Base-by-base conservation (phyloP, 2,888 invertebrate species). In the Venusia cambrica region DNA sequence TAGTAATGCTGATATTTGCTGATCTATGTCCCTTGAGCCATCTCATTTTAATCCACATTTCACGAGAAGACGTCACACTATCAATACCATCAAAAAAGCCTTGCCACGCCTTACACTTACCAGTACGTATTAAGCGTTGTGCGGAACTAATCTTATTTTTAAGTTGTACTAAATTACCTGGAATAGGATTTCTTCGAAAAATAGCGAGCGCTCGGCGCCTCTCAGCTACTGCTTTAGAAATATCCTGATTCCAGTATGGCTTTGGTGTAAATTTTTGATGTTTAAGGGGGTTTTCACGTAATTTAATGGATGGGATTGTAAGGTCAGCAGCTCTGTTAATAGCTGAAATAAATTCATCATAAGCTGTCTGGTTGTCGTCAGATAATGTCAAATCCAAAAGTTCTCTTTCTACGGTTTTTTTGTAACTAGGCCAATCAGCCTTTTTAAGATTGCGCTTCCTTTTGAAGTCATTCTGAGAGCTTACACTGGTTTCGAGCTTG, bases 1-100 rank as follows among this genome's bases (percentile, higher is more conserved):
- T 7, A 22, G 5, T 4, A 6, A 34, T 8, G 4, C 16, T 3
- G n/a, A n/a, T n/a, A n/a, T n/a, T n/a, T n/a, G n/a, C 1, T 19
- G 20, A 4, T 7, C 4, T 2, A 15, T 11, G 2, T 1, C 35
- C 22, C 7, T 28, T 35, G 0, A 35, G 1, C 35, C 28, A 35
- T 21, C 18, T 21, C 18, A 35, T 22, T 18, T 35, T 35, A 1
- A 5, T 7, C 28, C 35, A 35, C 28, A 35, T 22, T 10, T 35
- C 28, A 9, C 8, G 5, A 1, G 28, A 15, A 1, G 5, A n/a
- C n/a, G n/a, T n/a, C n/a, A n/a, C n/a, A n/a, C n/a, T n/a, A n/a
- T n/a, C n/a, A n/a, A n/a, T 17, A 11, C 16, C 18, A 13, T 28
- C 18, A 22, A 27, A 35, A 5, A 20, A 13, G 1, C 14, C 5